A percentile compares a stretch with the other conserved stretches of the same genome.
phyloP scores from a whole-genome alignment of 1,140 invertebrate species.

The Zaprionus camerounensis region DNA sequence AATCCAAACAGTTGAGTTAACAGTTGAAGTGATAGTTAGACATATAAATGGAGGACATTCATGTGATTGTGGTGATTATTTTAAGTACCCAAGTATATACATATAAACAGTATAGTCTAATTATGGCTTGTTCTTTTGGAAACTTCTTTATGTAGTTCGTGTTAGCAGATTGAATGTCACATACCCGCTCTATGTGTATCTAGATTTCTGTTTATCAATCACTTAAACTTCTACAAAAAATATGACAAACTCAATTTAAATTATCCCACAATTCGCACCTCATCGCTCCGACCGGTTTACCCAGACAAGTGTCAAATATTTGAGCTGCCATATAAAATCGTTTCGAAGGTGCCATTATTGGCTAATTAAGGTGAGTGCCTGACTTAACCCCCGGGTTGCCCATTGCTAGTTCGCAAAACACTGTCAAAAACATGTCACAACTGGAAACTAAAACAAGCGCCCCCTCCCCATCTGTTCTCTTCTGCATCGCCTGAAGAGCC shows the following conservation, averaged over 20 bases:
- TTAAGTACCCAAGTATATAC: no score
- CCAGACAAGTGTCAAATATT: neutral
- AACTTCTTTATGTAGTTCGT: no score
- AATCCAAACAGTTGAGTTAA: no score
- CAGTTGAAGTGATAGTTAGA: no score
- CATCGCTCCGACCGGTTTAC: neutral
- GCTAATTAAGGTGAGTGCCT: conserved; percentile 11
- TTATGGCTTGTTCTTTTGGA: no score
- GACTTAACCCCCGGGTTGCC: neutral
- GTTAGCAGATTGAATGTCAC: no score
- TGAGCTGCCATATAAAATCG: neutral
- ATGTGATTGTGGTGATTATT: no score
- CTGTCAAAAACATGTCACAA: conserved; percentile 38
- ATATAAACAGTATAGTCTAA: no score
- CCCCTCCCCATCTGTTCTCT: neutral
- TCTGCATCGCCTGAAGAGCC: neutral
- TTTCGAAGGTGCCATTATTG: conserved; percentile 2
- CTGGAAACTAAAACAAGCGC: conserved; percentile 10
- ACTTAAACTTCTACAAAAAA: neutral
- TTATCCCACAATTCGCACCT: neutral
- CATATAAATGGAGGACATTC: no score
- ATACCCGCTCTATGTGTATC: no score
- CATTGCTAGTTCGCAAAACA: neutral
- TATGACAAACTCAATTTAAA: neutral
- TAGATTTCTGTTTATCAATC: neutral